These are phyloP conservation scores for Teleogryllus occipitalis DNA, from an alignment of 1,140 invertebrate genomes.

Conservation along the genomic window DNA sequence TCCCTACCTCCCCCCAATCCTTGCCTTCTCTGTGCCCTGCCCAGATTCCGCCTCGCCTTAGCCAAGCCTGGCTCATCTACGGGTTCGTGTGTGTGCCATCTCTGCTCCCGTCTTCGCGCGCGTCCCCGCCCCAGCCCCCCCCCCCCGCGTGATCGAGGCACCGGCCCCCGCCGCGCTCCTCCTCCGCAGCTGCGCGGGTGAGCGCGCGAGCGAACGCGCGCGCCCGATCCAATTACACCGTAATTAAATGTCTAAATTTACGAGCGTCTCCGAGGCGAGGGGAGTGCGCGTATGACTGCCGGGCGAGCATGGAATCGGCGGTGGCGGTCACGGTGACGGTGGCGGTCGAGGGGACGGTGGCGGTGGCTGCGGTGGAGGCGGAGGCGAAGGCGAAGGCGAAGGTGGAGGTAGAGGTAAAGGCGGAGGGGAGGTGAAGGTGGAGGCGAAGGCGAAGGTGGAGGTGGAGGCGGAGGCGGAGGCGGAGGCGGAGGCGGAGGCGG, in stretches of 20 bases:
- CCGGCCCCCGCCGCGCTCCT: too few species aligned
- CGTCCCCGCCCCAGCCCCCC: too few species aligned
- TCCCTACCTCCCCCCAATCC: too few species aligned
- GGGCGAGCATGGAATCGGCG: too few species aligned
- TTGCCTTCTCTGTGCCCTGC: too few species aligned
- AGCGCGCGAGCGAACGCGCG: background rate
- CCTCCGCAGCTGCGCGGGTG: background rate
- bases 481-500: too few species aligned
- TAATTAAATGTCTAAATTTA: constrained; percentile 6
- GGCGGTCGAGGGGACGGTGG: background rate
- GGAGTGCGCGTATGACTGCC: background rate
- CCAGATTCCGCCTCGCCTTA: too few species aligned
- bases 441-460: background rate
- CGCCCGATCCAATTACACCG: constrained; percentile 2
- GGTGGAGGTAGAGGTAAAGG: background rate
- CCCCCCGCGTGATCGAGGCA: background rate
- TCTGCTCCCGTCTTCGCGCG: background rate
- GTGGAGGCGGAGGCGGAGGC: background rate
- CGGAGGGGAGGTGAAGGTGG: too few species aligned
- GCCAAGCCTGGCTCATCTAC: too few species aligned
- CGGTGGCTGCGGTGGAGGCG: background rate
- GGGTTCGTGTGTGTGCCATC: background rate
- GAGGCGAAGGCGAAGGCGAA: too few species aligned
- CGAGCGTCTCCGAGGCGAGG: background rate
- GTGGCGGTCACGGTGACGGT: background rate